Conservation (phyloP, 2,888 invertebrate species). For the Aphrophora alni region DNA sequence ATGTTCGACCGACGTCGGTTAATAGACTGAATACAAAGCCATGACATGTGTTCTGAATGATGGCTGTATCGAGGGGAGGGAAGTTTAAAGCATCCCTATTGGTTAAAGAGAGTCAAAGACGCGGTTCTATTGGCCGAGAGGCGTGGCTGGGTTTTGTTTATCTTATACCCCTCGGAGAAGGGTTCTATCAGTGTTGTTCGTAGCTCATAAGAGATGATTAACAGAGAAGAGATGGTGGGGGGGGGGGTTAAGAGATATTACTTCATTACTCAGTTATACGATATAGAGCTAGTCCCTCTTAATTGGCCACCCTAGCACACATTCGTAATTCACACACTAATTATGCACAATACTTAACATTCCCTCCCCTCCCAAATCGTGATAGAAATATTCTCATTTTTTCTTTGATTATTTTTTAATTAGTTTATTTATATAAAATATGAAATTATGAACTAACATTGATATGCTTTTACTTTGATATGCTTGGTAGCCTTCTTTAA, state of each 20-base stretch:
- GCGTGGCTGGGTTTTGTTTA: conserved; percentile 40
- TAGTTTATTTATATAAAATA: too few relatives aligned
- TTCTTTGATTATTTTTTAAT: too few relatives aligned
- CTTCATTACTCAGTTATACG: conserved; percentile 2
- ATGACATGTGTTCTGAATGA: conserved; percentile 40
- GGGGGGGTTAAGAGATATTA: background rate
- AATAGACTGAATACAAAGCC: conserved; percentile 2
- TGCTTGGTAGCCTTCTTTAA: too few relatives aligned
- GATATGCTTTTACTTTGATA: too few relatives aligned
- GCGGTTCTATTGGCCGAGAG: conserved; percentile 32
- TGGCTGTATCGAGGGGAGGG: conserved; percentile 29
- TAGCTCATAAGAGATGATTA: conserved; percentile 6
- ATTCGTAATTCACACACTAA: background rate
- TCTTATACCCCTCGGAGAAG: conserved; percentile 32
- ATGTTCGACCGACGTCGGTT: background rate
- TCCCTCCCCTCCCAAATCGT: background rate
- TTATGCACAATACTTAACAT: background rate
- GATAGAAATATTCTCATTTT: too few relatives aligned
- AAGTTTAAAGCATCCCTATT: conserved; percentile 14
- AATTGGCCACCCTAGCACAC: background rate
- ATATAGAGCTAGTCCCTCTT: background rate
- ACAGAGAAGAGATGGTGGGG: background rate
- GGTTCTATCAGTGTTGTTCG: conserved; percentile 34
- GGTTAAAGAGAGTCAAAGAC: conserved; percentile 10
- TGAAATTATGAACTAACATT: too few relatives aligned